Percentiles rank a stretch among this genome's conserved stretches.
phyloP scores from a whole-genome alignment of 1,140 invertebrate genomes.

The Yoshiicerus persimilis region DNA sequence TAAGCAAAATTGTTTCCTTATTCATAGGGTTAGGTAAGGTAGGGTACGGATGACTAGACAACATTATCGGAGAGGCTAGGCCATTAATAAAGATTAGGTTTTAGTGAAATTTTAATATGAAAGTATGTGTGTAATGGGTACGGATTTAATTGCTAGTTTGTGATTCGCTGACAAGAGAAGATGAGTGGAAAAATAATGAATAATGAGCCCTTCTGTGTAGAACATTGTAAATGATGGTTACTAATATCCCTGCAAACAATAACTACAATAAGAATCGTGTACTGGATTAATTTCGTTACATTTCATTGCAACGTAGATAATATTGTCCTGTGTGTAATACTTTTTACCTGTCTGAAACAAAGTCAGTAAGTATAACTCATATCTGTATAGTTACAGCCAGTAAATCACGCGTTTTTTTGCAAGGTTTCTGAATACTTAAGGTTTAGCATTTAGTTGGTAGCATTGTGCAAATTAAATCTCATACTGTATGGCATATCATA shows the following conservation, averaged over 20 bases:
- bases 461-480: not conserved
- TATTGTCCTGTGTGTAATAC: not conserved
- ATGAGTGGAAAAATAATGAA: conserved; percentile 12
- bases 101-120: not conserved
- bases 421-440: not conserved
- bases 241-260: not conserved
- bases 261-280: not conserved
- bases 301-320: not conserved
- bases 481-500: not conserved
- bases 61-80: not conserved
- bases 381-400: not conserved
- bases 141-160: conserved; percentile 16
- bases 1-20: not conserved
- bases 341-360: too few relatives aligned
- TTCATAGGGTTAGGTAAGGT: not conserved
- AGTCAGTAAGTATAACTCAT: too few relatives aligned
- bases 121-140: conserved; percentile 6
- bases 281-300: not conserved
- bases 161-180: not conserved
- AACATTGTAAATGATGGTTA: not conserved
- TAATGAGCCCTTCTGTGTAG: not conserved
- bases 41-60: not conserved
- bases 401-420: not conserved
- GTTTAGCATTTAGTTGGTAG: not conserved
- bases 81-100: conserved; percentile 12